Conservation (phyloP, 2,888 invertebrate genomes). For the Nemotelus nigrinus region DNA sequence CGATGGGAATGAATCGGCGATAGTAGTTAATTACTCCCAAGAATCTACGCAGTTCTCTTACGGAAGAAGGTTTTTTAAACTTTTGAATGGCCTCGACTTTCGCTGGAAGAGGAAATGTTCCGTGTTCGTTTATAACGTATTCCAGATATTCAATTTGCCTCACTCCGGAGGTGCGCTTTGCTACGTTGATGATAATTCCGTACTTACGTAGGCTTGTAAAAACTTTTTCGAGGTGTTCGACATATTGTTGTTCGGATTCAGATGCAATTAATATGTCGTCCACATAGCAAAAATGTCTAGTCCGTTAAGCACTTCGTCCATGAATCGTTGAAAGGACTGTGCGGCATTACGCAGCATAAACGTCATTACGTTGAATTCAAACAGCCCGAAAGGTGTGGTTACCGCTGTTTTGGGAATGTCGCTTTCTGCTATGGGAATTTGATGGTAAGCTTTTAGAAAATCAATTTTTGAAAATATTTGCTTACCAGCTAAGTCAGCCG, state of each 20-base stretch:
- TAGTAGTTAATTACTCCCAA: not conserved
- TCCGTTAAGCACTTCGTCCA: not conserved
- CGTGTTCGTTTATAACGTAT: not conserved
- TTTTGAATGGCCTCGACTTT: not conserved
- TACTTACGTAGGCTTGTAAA: not conserved
- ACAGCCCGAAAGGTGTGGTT: no score
- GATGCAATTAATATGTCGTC: not conserved
- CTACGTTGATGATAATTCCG: not conserved
- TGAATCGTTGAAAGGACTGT: conserved; percentile 7
- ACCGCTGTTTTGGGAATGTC: no score
- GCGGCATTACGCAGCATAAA: not conserved
- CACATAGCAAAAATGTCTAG: conserved; percentile 19
- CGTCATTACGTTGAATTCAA: no score
- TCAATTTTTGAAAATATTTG: no score
- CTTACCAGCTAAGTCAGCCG: no score
- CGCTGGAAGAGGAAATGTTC: not conserved
- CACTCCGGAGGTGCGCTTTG: not conserved
- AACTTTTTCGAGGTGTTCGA: not conserved
- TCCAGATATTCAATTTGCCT: not conserved
- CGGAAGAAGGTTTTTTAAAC: not conserved
- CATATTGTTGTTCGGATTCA: not conserved
- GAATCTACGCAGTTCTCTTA: not conserved
- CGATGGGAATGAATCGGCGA: not conserved
- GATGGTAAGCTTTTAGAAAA: no score
- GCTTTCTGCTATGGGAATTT: no score